A percentile compares a stretch with the other conserved stretches of the same genome.
Conservation (phyloP, 2,113 vertebrate genomes). For the Antechinus stuartii region DNA sequence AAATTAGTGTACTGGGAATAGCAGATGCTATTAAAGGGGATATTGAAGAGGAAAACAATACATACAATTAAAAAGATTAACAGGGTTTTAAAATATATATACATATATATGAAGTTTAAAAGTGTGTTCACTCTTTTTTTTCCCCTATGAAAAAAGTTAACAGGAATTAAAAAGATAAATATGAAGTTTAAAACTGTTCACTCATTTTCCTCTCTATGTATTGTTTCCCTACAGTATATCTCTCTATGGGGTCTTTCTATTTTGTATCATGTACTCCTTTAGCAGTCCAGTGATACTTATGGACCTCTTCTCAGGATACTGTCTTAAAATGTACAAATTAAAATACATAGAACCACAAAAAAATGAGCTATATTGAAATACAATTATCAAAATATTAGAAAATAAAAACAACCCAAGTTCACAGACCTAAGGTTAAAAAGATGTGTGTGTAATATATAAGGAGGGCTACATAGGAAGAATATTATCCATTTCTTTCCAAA, state of each 20-base stretch:
- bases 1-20: constrained; percentile 68
- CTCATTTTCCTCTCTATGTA: not conserved
- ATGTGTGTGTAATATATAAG: not conserved
- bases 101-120: not conserved
- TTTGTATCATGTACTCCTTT: not conserved
- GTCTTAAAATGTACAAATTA: not conserved
- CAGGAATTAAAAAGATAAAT: not conserved
- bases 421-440: not conserved
- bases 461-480: not conserved
- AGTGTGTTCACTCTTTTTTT: not conserved
- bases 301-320: not conserved
- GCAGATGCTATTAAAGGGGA: constrained; percentile 1
- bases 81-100: not conserved
- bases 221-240: not conserved
- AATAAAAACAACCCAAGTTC: not conserved
- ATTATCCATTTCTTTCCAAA: not conserved
- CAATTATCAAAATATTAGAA: not conserved
- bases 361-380: not conserved
- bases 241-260: not conserved
- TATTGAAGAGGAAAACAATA: not conserved
- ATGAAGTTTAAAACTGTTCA: not conserved
- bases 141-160: not conserved
- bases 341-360: not conserved
- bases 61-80: constrained; percentile 2
- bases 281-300: not conserved